Evolutionary conservation across 2,797 vertebrate species (phyloP).

Genomic region (Mionectes olivaceus): DNA sequence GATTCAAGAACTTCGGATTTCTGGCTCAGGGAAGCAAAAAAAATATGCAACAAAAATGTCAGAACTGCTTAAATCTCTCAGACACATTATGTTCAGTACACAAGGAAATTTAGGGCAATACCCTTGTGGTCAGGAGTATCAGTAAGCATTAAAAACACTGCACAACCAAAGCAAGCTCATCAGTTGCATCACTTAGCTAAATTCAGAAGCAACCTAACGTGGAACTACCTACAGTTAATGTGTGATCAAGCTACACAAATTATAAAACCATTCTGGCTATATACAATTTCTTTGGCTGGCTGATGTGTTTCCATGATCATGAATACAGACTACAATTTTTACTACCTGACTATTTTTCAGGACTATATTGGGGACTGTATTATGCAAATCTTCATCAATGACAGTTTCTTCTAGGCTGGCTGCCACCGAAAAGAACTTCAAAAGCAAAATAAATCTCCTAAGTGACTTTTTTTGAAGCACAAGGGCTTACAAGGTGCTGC

Average conservation of each 20-base stretch:
- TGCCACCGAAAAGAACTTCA: not conserved
- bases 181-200: not conserved
- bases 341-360: not conserved
- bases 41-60: not conserved
- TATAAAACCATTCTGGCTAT: not conserved
- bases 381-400: not conserved
- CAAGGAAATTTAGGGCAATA: constrained; percentile 27
- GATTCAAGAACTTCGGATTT: constrained; percentile 5
- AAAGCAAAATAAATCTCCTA: not conserved
- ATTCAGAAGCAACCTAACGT: not conserved
- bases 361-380: not conserved
- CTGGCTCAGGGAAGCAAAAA: constrained; percentile 26
- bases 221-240: not conserved
- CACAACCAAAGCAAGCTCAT: not conserved
- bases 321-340: not conserved
- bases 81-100: not conserved
- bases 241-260: not conserved
- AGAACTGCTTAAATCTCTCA: constrained; percentile 9
- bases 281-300: not conserved
- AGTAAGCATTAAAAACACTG: not conserved
- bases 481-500: not conserved
- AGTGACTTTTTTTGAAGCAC: not conserved
- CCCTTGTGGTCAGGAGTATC: not conserved
- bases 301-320: not conserved
- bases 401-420: not conserved